Percentiles rank a stretch among this genome's conserved stretches.
phyloP scores from a whole-genome alignment of 2,888 invertebrate species.

The Drosophila paramelanica region DNA sequence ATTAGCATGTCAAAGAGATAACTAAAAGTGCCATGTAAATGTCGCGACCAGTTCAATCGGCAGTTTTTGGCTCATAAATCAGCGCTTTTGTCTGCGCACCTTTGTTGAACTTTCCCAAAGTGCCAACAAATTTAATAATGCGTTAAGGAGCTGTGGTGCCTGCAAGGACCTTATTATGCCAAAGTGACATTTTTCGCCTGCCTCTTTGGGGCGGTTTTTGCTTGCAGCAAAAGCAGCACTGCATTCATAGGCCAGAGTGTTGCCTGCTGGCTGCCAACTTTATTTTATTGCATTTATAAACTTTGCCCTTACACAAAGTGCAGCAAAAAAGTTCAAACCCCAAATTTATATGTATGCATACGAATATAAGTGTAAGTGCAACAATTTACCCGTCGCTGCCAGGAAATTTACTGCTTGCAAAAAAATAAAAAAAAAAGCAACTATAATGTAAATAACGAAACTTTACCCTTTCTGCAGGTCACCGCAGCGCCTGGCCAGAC shows the following conservation, averaged over 20 bases:
- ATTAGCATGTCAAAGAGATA: not conserved
- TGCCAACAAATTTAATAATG: constrained; percentile 65
- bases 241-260: constrained; percentile 33
- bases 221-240: not conserved
- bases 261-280: constrained; percentile 60
- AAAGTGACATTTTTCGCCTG: constrained; percentile 65
- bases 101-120: constrained; percentile 55
- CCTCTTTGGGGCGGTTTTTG: constrained; percentile 6
- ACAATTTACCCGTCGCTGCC: constrained; percentile 47
- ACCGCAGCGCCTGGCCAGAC: constrained; percentile 21
- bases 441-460: too few relatives aligned
- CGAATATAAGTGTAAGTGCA: constrained; percentile 37
- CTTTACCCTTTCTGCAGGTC: constrained; percentile 2
- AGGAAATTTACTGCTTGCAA: constrained; percentile 4
- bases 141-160: constrained; percentile 22
- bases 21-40: constrained; percentile 34
- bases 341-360: constrained; percentile 52
- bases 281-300: constrained; percentile 79
- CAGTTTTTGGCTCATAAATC: constrained; percentile 42
- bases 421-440: not conserved
- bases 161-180: constrained; percentile 61
- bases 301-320: constrained; percentile 69
- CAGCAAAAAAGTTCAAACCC: constrained; percentile 63
- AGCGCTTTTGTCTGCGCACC: constrained; percentile 51
- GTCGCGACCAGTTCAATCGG: constrained; percentile 47